Conservation (phyloP, 2,113 vertebrate genomes). For the Fregetta grallaria region DNA sequence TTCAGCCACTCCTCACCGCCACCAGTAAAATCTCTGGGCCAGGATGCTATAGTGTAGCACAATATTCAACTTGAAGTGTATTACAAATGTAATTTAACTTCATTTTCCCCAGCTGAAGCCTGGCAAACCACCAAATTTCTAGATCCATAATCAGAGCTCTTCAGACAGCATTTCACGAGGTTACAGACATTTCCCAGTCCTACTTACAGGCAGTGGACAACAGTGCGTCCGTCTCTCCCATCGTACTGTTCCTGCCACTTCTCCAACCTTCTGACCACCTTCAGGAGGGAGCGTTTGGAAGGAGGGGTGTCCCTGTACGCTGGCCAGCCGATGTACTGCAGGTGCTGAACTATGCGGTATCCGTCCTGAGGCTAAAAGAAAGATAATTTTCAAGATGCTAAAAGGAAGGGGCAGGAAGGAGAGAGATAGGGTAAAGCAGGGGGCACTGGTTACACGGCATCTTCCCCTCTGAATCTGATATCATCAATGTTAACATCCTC, state of each 20-base stretch:
- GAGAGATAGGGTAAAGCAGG: neutral
- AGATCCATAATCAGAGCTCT: neutral
- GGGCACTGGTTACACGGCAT: no score
- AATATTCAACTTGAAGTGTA: neutral
- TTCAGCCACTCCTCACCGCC: neutral
- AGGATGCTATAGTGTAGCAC: neutral
- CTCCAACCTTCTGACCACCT: constrained; percentile 89
- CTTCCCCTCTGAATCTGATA: no score
- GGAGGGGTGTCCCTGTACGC: constrained; percentile 94
- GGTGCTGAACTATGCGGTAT: constrained; percentile 95
- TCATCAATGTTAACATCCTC: rapidly evolving
- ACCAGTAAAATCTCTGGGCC: neutral
- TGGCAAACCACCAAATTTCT: neutral
- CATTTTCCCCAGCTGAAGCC: neutral
- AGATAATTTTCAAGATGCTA: neutral
- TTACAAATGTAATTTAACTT: neutral
- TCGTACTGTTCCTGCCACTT: constrained; percentile 98
- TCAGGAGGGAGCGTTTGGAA: constrained; percentile 93
- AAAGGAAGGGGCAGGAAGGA: neutral
- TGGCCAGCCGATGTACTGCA: constrained; percentile 98
- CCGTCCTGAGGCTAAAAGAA: constrained; percentile 90
- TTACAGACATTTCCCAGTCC: neutral
- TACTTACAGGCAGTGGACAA: constrained; percentile 97
- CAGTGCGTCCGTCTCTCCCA: constrained; percentile 90
- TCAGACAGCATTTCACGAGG: rapidly evolving